These are phyloP conservation scores for Cephalopterus ornatus DNA, from an alignment of 2,113 vertebrate species.

Conservation along the genomic window DNA sequence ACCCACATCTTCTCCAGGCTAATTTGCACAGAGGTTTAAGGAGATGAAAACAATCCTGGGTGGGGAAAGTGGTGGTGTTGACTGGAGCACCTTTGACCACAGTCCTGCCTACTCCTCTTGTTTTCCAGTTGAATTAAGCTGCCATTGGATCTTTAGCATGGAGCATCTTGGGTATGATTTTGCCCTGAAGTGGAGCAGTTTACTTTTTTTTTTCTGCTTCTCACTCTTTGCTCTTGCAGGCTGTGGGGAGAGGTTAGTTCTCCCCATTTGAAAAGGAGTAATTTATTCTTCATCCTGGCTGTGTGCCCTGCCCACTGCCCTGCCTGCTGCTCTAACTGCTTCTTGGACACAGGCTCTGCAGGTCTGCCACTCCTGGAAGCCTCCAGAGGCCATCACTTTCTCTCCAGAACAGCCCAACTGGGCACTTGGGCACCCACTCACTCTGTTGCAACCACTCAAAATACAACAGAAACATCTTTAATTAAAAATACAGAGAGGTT, in stretches of 20 bases:
- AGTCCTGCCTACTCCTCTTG: background rate
- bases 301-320: background rate
- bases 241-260: background rate
- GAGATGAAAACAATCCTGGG: background rate
- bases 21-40: background rate
- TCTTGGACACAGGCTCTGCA: rapidly evolving
- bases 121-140: background rate
- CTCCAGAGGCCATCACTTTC: rapidly evolving
- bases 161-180: background rate
- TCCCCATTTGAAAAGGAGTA: background rate
- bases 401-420: background rate
- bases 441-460: background rate
- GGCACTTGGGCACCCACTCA: rapidly evolving
- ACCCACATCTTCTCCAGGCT: background rate
- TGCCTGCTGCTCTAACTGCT: background rate
- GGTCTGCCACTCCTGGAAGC: background rate
- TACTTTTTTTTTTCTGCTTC: background rate
- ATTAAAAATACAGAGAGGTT: background rate
- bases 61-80: background rate
- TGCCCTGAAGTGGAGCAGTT: background rate
- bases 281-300: background rate
- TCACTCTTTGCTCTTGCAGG: background rate
- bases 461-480: background rate
- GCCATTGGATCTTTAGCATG: background rate
- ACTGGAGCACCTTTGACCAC: background rate